phyloP scores from a whole-genome alignment of 2,113 vertebrate genomes.

The Macroglossus sobrinus region DNA sequence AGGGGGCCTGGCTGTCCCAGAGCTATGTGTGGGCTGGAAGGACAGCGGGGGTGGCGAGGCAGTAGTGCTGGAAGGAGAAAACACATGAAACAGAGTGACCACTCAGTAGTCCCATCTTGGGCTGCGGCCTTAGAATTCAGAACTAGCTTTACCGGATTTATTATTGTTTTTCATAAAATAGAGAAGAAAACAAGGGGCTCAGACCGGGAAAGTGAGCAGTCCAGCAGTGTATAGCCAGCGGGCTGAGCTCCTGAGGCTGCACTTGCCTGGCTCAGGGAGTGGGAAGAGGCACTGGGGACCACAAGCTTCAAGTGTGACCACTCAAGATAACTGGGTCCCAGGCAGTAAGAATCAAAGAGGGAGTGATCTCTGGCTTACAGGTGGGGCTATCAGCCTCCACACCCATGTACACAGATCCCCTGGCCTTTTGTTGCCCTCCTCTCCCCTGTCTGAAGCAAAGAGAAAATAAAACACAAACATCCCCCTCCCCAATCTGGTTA shows the following conservation, averaged over 20 bases:
- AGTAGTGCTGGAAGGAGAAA: conserved; percentile 85
- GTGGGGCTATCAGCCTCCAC: neutral
- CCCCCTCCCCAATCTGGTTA: accelerated
- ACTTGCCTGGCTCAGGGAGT: neutral
- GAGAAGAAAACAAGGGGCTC: neutral
- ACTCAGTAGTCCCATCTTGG: neutral
- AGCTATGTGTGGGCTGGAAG: conserved; percentile 88
- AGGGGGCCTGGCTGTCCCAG: conserved; percentile 88
- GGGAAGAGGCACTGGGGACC: neutral
- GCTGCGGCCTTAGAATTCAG: neutral
- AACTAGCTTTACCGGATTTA: neutral
- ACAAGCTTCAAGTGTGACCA: neutral
- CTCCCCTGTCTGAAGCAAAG: neutral
- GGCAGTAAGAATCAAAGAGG: neutral
- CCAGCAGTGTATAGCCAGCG: neutral
- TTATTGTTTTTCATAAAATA: neutral
- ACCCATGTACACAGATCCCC: neutral
- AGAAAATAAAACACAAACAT: neutral
- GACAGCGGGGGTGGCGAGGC: conserved; percentile 85
- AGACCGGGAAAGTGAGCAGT: neutral
- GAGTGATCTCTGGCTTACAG: neutral
- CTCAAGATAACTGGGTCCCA: neutral
- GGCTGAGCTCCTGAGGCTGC: neutral
- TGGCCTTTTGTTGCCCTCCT: no score
- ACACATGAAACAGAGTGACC: neutral